Evolutionary conservation across 1,140 invertebrate species (phyloP), one percentile per base, ranked within the genome.

Genomic region (Asobara japonica): DNA sequence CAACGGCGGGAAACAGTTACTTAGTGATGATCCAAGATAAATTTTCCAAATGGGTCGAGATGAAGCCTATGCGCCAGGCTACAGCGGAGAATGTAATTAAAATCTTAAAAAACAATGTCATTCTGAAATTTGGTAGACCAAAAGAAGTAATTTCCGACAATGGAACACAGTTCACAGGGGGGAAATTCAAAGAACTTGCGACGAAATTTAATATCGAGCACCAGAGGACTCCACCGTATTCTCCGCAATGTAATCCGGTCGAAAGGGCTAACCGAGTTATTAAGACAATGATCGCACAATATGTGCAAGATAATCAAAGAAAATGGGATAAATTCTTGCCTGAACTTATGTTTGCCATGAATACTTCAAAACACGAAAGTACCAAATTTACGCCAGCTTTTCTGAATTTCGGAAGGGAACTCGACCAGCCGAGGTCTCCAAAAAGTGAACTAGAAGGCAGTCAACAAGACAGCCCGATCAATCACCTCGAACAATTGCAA

Each of bases 311-410:
- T 1, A 77, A 84, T 68, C 73, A 74, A 11, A 71, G 74, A 31
- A 67, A 74, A 51, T 88, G 85, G 86, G 85, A 84, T 64, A 11
- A 71, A 20, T 33, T 77, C 69, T 45, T 87, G 0, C 72, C 56
- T 4, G 74, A 81, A 56, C 71, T 85, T 8, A 75, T 75, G 6
- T 83, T 83, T 25, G 84, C 84, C 0, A 56, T 69, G 48, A 72
- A 76, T 25, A 61, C 72, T 0, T 20, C 27, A 0, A 25, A 13
- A n/a, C 65, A 76, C 11, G 11, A 48, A 1, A 29, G 68, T 16
- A 72, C 69, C 0, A 6, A 56, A n/a, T 31, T 13, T 10, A 62
- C 69, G 2, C 69, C 72, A 8, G 41, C 66, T 1, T 74, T 45
- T 20, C 30, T 76, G 3, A 61, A 61, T 0, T 72, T 71, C 27